Conservation (phyloP, 2,113 vertebrate species). For the Cyprinus carpio region DNA sequence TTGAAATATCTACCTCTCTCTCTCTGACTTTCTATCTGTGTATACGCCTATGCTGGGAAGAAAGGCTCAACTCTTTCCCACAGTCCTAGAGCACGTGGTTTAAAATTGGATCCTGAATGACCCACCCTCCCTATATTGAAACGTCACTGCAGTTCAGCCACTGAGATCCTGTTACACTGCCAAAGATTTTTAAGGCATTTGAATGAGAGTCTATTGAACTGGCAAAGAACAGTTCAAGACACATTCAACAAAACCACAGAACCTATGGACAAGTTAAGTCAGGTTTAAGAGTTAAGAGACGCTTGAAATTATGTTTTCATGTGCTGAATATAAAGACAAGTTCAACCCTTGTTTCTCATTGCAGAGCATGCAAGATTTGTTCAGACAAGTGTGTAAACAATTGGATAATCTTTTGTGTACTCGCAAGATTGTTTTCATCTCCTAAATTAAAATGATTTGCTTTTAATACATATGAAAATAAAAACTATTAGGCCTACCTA, state of each 20-base stretch:
- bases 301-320: conserved; percentile 29
- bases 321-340: not conserved
- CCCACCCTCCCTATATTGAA: conserved; percentile 72
- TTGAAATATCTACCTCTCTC: conserved; percentile 49
- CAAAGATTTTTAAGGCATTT: conserved; percentile 56
- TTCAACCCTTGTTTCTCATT: not conserved
- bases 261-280: conserved; percentile 51
- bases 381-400: not conserved
- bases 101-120: conserved; percentile 80
- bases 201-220: conserved; percentile 56
- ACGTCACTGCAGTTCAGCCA: conserved; percentile 63
- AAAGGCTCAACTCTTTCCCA: conserved; percentile 86
- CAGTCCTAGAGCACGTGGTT: conserved; percentile 86
- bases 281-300: conserved; percentile 41
- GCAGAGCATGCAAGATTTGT: conserved; percentile 3
- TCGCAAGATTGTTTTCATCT: not conserved
- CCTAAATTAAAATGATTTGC: not conserved
- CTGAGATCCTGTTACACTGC: conserved; percentile 54
- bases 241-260: conserved; percentile 42
- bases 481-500: not conserved
- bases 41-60: conserved; percentile 80
- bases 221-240: conserved; percentile 39
- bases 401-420: not conserved
- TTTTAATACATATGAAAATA: not conserved
- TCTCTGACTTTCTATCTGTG: conserved; percentile 62